Evolutionary conservation across 2,888 invertebrate species (phyloP).

Genomic region (Hirtodrosophila trivittata): DNA sequence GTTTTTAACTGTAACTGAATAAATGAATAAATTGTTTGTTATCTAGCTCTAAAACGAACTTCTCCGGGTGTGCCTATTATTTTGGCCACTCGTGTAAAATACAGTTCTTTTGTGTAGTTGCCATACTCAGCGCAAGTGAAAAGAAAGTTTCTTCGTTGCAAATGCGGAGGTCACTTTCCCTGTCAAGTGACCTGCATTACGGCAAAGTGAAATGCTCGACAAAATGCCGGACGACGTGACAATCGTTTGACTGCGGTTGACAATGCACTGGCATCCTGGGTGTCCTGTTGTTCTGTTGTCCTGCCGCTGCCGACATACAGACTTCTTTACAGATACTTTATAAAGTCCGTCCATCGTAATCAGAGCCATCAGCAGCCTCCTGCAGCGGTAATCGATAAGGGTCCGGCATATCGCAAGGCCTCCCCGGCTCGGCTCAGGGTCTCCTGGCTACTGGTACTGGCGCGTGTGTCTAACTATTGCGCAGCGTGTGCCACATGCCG

Average conservation of each 20-base stretch:
- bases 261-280: slow-evolving; percentile 12
- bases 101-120: too few species aligned
- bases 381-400: too few species aligned
- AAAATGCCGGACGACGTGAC: slow-evolving; percentile 27
- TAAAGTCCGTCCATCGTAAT: slow-evolving; percentile 16
- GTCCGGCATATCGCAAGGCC: too few species aligned
- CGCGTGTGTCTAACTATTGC: too few species aligned
- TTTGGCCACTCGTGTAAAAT: too few species aligned
- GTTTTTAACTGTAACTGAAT: too few species aligned
- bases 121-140: neutral
- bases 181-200: slow-evolving; percentile 27
- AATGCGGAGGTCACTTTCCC: slow-evolving; percentile 40
- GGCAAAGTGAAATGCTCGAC: slow-evolving; percentile 8
- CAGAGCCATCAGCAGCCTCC: slow-evolving; percentile 21
- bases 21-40: too few species aligned
- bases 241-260: slow-evolving; percentile 27
- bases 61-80: too few species aligned
- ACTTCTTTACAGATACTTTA: slow-evolving; percentile 5
- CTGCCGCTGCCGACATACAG: slow-evolving; percentile 26
- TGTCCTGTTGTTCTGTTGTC: neutral
- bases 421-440: too few species aligned
- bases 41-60: too few species aligned
- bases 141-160: slow-evolving; percentile 1
- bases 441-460: too few species aligned
- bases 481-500: too few species aligned